Conservation (phyloP, 2,888 invertebrate genomes). For the Prosopocoilus inquinatus region DNA sequence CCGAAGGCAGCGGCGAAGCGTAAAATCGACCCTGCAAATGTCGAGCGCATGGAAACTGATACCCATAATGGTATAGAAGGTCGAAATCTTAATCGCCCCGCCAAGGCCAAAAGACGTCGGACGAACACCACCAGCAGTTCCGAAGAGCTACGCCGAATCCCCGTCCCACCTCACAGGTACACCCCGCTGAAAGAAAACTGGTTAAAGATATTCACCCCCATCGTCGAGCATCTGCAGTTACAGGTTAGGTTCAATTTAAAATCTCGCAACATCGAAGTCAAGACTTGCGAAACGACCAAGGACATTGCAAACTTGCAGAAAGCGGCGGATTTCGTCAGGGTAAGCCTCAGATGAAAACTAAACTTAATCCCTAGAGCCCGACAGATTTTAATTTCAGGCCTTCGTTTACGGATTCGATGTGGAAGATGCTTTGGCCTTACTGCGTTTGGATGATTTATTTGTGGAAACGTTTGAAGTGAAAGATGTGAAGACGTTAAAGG, state of each 20-base stretch:
- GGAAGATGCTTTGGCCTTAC: constrained; percentile 91
- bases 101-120: constrained; percentile 23
- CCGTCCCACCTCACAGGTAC: constrained; percentile 93
- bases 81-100: constrained; percentile 45
- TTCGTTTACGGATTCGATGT: constrained; percentile 96
- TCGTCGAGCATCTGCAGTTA: constrained; percentile 91
- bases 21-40: constrained; percentile 51
- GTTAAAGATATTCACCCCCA: constrained; percentile 94
- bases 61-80: constrained; percentile 64
- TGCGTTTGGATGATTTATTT: constrained; percentile 94
- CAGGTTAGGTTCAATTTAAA: constrained; percentile 94
- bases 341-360: constrained; percentile 20
- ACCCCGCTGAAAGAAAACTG: constrained; percentile 94
- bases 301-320: constrained; percentile 93
- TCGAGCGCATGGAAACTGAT: constrained; percentile 66
- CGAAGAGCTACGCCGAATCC: constrained; percentile 67
- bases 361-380: not conserved
- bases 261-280: constrained; percentile 85
- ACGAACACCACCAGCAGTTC: constrained; percentile 53
- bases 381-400: constrained; percentile 54
- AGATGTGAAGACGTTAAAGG: constrained; percentile 92
- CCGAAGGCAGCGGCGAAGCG: constrained; percentile 56
- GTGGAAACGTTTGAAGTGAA: constrained; percentile 96
- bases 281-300: constrained; percentile 66
- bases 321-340: constrained; percentile 94